A percentile compares a stretch with the other conserved stretches of the same genome.
phyloP scores from a whole-genome alignment of 2,113 vertebrate species.

The Chlamydotis undulata region DNA sequence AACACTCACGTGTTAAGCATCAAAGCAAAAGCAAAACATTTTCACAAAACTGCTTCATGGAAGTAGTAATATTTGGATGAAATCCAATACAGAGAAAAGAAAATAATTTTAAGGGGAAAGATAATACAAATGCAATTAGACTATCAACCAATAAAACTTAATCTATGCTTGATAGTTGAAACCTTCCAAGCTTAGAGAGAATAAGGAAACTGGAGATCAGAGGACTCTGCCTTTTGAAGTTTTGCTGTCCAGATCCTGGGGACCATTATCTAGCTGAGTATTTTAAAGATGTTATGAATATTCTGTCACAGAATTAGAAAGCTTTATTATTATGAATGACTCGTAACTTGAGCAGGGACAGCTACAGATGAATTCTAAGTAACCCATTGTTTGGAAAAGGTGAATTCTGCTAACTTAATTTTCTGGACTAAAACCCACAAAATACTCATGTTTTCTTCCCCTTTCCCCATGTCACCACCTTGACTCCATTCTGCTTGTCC shows the following conservation, averaged over 20 bases:
- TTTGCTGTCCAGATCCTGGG: slow-evolving; percentile 26
- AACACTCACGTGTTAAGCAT: slow-evolving; percentile 24
- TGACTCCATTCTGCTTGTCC: not conserved
- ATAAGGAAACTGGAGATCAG: slow-evolving; percentile 48
- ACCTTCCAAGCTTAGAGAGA: slow-evolving; percentile 57
- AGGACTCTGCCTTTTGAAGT: slow-evolving; percentile 49
- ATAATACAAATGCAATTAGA: slow-evolving; percentile 66
- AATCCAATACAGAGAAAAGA: slow-evolving; percentile 46
- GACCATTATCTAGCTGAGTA: slow-evolving; percentile 25
- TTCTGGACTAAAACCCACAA: not conserved
- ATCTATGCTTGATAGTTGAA: slow-evolving; percentile 60
- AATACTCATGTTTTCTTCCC: not conserved
- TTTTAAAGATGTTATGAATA: slow-evolving; percentile 44
- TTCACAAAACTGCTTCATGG: slow-evolving; percentile 38
- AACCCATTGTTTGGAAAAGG: slow-evolving; percentile 1
- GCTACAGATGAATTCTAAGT: not conserved
- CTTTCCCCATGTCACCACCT: not conserved
- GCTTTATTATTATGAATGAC: slow-evolving; percentile 17
- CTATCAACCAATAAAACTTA: slow-evolving; percentile 61
- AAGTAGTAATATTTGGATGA: slow-evolving; percentile 35
- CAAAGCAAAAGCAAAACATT: slow-evolving; percentile 50
- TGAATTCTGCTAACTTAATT: not conserved
- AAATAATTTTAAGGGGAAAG: slow-evolving; percentile 61
- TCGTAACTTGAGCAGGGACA: not conserved
- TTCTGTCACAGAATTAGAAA: slow-evolving; percentile 23